These are phyloP conservation scores for Netelia virgata DNA, from an alignment of 2,888 invertebrate species.

Conservation along the genomic window DNA sequence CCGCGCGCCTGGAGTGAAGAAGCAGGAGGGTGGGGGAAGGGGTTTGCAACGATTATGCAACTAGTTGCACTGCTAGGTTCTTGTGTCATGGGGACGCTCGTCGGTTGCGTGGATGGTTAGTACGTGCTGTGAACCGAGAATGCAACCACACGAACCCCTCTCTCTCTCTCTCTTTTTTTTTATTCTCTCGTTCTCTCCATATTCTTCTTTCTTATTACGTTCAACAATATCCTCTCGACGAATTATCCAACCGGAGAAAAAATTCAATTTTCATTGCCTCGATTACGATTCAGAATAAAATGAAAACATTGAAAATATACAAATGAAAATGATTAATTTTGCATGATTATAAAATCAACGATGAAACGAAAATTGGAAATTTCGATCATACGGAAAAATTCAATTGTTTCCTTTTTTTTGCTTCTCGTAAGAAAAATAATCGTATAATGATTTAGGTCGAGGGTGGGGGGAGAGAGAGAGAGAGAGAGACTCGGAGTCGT, in stretches of 20 bases:
- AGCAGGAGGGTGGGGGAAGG: conserved; percentile 8
- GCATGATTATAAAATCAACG: no score
- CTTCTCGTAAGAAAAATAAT: no score
- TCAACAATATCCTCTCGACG: conserved; percentile 2
- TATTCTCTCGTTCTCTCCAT: conserved; percentile 53
- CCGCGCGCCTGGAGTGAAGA: conserved; percentile 69
- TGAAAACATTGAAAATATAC: no score
- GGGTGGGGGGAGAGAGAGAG: conserved; percentile 51
- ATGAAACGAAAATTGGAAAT: no score
- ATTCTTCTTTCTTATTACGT: conserved; percentile 58
- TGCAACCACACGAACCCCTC: conserved; percentile 64
- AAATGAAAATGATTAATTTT: no score
- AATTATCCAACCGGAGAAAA: conserved; percentile 39
- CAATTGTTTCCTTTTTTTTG: no score
- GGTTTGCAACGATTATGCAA: conserved; percentile 79
- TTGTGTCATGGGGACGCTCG: conserved; percentile 63
- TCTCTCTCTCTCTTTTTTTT: conserved; percentile 43
- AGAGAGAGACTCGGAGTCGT: conserved; percentile 68
- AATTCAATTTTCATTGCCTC: conserved; percentile 1
- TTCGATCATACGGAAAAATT: no score
- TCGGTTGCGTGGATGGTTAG: conserved; percentile 60
- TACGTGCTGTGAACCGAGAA: conserved; percentile 66
- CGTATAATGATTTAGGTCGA: no score
- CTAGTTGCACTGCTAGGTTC: conserved; percentile 75
- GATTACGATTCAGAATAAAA: neutral